Evolutionary conservation across 2,888 invertebrate genomes (phyloP).

Genomic region (Chrysolina oricalcia): DNA sequence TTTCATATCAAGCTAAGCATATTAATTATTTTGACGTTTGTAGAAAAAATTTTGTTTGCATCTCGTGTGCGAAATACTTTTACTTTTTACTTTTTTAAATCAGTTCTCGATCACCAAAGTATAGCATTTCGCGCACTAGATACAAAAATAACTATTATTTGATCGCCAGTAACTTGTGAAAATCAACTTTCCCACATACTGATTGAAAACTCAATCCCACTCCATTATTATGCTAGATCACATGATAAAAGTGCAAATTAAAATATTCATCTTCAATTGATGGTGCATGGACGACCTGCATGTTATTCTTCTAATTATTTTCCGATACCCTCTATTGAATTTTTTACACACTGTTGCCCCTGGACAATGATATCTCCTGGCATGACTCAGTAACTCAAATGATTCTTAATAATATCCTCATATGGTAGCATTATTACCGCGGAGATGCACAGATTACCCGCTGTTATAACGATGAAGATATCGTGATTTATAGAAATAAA

Average conservation of each 20-base stretch:
- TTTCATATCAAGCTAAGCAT: no score
- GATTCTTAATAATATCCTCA: conserved; percentile 43
- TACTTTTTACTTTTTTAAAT: no score
- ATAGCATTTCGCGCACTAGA: no score
- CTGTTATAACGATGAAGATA: conserved; percentile 33
- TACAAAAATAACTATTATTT: not conserved
- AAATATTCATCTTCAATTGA: not conserved
- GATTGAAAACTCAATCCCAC: not conserved
- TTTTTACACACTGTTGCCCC: conserved; percentile 49
- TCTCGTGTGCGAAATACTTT: no score
- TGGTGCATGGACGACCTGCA: not conserved
- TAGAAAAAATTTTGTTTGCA: no score
- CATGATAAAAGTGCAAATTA: not conserved
- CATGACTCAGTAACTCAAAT: conserved; percentile 44
- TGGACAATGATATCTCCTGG: conserved; percentile 51
- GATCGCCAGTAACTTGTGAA: not conserved
- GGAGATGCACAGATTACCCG: conserved; percentile 35
- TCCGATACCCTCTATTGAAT: conserved; percentile 36
- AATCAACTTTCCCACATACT: not conserved
- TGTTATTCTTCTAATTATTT: conserved; percentile 21
- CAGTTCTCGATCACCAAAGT: no score
- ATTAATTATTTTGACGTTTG: no score
- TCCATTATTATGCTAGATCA: not conserved
- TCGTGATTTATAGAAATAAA: conserved; percentile 51
- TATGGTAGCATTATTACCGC: conserved; percentile 35